Evolutionary conservation across 2,113 vertebrate species (phyloP).

Genomic region (Pogona vitticeps): DNA sequence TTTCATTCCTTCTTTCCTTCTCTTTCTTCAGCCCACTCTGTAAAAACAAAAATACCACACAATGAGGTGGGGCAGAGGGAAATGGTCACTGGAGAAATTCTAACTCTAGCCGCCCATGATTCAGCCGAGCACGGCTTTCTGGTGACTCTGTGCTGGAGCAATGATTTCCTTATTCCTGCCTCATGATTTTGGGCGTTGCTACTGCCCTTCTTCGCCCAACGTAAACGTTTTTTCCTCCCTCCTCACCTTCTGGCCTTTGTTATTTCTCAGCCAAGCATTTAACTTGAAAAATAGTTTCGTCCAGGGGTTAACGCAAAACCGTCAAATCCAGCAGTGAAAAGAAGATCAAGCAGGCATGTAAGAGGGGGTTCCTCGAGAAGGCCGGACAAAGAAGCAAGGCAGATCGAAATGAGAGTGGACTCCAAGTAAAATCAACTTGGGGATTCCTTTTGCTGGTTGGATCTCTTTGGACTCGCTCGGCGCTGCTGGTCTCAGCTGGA

Average conservation of each 20-base stretch:
- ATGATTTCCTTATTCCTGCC: too few species aligned
- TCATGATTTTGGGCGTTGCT: not conserved
- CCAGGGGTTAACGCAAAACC: too few species aligned
- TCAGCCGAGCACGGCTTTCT: not conserved
- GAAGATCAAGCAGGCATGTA: not conserved
- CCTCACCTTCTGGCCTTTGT: not conserved
- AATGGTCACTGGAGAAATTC: not conserved
- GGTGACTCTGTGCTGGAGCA: not conserved
- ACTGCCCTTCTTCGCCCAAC: too few species aligned
- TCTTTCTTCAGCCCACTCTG: not conserved
- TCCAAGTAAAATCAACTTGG: not conserved
- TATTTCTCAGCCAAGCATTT: not conserved
- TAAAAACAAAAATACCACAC: not conserved
- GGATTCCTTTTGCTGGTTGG: too few species aligned
- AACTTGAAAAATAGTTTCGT: not conserved
- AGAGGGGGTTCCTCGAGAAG: too few species aligned
- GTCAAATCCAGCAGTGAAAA: not conserved
- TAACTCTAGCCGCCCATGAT: constrained; percentile 45
- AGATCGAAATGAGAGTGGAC: not conserved
- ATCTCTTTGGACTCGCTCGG: not conserved
- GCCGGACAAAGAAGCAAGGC: too few species aligned
- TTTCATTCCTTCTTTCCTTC: not conserved
- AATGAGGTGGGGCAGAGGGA: not conserved
- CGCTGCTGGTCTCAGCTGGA: not conserved
- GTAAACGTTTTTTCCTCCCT: not conserved